Evolutionary conservation across 2,888 invertebrate genomes (phyloP), one percentile per base, ranked within the genome.

Genomic region (Rhagonycha fulva): DNA sequence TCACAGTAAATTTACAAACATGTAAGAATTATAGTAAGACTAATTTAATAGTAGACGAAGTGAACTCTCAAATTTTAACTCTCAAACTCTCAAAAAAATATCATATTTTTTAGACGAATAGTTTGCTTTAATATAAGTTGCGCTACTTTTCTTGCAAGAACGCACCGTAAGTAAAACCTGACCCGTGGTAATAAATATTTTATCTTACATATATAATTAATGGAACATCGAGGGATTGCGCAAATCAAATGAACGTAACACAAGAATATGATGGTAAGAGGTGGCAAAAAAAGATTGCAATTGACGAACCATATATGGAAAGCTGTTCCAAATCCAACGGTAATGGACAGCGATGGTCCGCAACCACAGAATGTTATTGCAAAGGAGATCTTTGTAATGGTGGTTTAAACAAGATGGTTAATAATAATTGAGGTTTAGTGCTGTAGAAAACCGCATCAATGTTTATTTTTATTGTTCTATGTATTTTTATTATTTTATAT

Each of bases 341-440:
- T 82, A 92, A 92, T 82, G 93, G 92, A 4, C 89, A 91, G 76
- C 90, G 92, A 74, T 90, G 89, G 28, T 90, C 91, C 26, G 89
- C 90, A 62, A 89, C 92, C 0, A 91, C 91, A 88, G 92, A 93
- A 86, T 96, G 96, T 86, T 95, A 94, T 86, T 96, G 96, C 84
- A 90, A 92, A 61, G 90, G 90, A 66, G 90, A 93, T 83, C 88
- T 95, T 63, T 96, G 96, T 88, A 96, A 96, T 87, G 88, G 91
- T 10, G 85, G 90, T 26, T 14, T 30, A 68, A 26, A 26, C 14
- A 32, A 67, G 47, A 26, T 10, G 62, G 28, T 63, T 63, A n/a
- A 61, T n/a, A 61, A 4, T 28, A 24, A 19, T 85, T 30, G 19
- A 19, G 1, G 19, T 2, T 19, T 87, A 89, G 82, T 83, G 62